Evolutionary conservation across 2,888 invertebrate species (phyloP), one percentile per base, ranked within the genome.

Genomic region (Athalia rosae): DNA sequence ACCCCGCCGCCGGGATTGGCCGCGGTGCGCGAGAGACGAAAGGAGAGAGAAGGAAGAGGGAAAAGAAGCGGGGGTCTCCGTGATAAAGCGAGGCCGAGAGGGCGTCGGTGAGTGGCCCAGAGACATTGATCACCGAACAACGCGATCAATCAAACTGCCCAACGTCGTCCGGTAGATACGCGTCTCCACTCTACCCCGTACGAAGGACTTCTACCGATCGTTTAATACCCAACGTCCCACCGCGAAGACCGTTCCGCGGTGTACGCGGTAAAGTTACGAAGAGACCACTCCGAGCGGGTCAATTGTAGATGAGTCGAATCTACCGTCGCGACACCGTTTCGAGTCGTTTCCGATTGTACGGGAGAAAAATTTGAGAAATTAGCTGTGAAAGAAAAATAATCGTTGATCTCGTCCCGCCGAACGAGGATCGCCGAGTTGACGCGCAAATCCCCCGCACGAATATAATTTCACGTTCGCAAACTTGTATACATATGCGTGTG

Each of bases 41-140:
- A 15, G n/a, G 6, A 41, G 11, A 62, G n/a, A 41, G 15, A 41
- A 64, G 15, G 11, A 43, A 58, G 58, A 58, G 45, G 9, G 4
- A 58, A 71, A 71, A 45, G 13, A 43, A 58, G 50, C 45, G 50
- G 28, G 28, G 5, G 67, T 53, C 67, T 5, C 6, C 28, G 67
- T 71, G 71, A 71, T 71, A 71, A 71, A 71, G 71, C 58, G 71
- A 71, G 71, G 71, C 71, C 58, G 43, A 58, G 58, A 43, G 15
- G 45, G 45, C 41, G 13, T 45, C 56, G 71, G 71, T 71, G 71
- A 71, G 58, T 56, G 58, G 71, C 56, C 45, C 71, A 41, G 58
- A 71, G 71, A 71, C 71, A 71, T 71, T 71, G 71, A 71, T 71
- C 71, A 71, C 58, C 6, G 71, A 71, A 71, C 56, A 71, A 71